Base-by-base conservation (phyloP, 1,140 invertebrate species). In the Oedothorax gibbosus region DNA sequence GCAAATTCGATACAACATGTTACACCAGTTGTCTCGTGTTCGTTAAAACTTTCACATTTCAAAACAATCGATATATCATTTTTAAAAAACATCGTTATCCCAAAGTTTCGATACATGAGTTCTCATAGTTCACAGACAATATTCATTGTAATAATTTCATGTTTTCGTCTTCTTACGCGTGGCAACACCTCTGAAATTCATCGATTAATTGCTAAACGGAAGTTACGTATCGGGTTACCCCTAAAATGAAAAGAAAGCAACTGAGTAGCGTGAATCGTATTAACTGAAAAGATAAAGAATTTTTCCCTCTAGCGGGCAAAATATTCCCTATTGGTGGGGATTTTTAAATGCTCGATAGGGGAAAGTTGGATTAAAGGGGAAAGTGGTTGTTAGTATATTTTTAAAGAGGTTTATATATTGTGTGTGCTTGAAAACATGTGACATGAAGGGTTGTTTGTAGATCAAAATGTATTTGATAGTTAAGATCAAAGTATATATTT, bases 251-350 rank as follows among this genome's bases (percentile, higher is more conserved):
- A 54, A 21, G 77, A 54, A 68, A 66, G 20, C 54, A 53, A 79
- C 62, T 68, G 77, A 79, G 64, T 53, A 35, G 35, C 35, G 12
- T 21, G 12, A 62, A 50, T 68, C 62, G 68, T 51, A 79, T 79
- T 79, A 79, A 79, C 77, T 79, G 50, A 79, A 54, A 79, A 51
- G 77, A 79, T 79, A 79, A 68, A 49, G 64, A 68, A 65, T 49
- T 77, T 79, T 79, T 21, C 77, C 77, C 77, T 68, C 51, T 54
- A 68, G 77, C 35, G 77, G 51, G 50, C 66, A 68, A 79, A 79
- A 21, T 79, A 49, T 50, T 68, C 77, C 77, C 77, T 79, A 66
- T 18, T 79, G 64, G 18, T 54, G 11, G 62, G 77, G 77, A 79
- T 68, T 77, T 64, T 77, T 51, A 18, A 49, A 60, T 49, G 64